A percentile compares a stretch with the other conserved stretches of the same genome.
Conservation (phyloP, 2,888 invertebrate species). For the Aricia artaxerxes region DNA sequence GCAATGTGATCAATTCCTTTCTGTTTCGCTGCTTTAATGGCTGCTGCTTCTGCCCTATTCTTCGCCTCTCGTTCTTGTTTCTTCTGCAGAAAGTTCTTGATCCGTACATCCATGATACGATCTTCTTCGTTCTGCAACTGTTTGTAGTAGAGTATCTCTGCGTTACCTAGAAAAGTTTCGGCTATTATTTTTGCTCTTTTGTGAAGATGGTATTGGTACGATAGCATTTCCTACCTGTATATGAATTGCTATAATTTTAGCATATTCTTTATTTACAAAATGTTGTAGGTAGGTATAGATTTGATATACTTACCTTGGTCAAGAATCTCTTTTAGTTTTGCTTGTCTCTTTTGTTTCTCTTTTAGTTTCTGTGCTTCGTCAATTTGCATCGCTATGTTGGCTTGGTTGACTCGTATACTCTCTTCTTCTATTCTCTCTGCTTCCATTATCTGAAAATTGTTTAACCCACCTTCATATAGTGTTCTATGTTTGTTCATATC, state of each 20-base stretch:
- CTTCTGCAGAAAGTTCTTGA: slow-evolving; percentile 82
- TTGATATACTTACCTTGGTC: slow-evolving; percentile 64
- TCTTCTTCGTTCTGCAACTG: slow-evolving; percentile 84
- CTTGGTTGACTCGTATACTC: slow-evolving; percentile 82
- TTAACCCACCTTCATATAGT: neutral
- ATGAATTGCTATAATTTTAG: neutral
- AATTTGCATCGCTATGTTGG: slow-evolving; percentile 82
- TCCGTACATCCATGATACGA: slow-evolving; percentile 82
- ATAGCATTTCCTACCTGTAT: neutral
- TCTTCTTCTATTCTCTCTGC: slow-evolving; percentile 86
- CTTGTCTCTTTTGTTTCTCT: slow-evolving; percentile 75
- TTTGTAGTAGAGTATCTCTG: slow-evolving; percentile 81
- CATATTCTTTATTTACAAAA: neutral
- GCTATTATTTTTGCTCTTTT: neutral
- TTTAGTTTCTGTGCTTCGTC: slow-evolving; percentile 82
- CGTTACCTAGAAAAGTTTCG: slow-evolving; percentile 66
- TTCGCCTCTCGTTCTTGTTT: slow-evolving; percentile 82
- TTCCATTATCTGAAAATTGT: slow-evolving; percentile 71
- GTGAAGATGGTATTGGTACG: neutral
- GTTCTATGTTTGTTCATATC: neutral
- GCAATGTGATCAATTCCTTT: slow-evolving; percentile 81
- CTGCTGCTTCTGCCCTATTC: slow-evolving; percentile 74
- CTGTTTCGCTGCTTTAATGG: slow-evolving; percentile 81
- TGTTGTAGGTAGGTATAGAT: neutral
- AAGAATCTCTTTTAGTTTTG: slow-evolving; percentile 80